Evolutionary conservation across 2,888 invertebrate genomes (phyloP), one percentile per base, ranked within the genome.

Genomic region (Antheraea yamamai): DNA sequence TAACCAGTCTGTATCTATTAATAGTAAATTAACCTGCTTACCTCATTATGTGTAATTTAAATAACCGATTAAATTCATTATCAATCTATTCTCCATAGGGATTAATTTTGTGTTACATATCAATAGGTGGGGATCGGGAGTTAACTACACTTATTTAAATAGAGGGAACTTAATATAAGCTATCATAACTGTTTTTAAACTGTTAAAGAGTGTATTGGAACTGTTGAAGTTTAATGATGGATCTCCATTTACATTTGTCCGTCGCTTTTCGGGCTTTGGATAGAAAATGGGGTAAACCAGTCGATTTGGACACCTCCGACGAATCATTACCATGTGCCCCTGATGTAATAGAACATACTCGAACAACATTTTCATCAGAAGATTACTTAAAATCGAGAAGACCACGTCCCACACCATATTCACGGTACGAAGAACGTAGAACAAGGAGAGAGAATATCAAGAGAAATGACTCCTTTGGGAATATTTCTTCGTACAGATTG

Each of bases 331-430:
- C 85, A 0, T 89, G 87, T 77, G 66, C 81, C 1, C 88, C 88
- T 20, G 89, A 87, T 23, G 78, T 84, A 1, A 76, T 90, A 0
- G 91, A 92, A 4, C 76, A 75, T 26, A 81, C 87, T 4, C 81
- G 81, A 2, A 82, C 85, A 0, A 92, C 91, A 0, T 92, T 91
- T 74, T 91, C 89, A 3, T 91, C 91, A 0, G 91, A 92, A 79
- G 88, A 89, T 68, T 91, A 83, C 74, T 77, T 91, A 72, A 85
- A 74, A 72, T 78, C 78, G 0, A 84, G 77, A 77, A 85, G 84
- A 51, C 76, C 75, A 10, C 81, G 85, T 14, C 78, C 79, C 1
- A 86, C 77, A 70, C 86, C 86, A 0, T 87, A 88, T 66, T 84
- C 84, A 7, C 79, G 86, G 2, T 72, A 71, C 52, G 80, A 82